Base-by-base conservation (phyloP, 2,888 invertebrate species). In the Diplazon laetatorius region DNA sequence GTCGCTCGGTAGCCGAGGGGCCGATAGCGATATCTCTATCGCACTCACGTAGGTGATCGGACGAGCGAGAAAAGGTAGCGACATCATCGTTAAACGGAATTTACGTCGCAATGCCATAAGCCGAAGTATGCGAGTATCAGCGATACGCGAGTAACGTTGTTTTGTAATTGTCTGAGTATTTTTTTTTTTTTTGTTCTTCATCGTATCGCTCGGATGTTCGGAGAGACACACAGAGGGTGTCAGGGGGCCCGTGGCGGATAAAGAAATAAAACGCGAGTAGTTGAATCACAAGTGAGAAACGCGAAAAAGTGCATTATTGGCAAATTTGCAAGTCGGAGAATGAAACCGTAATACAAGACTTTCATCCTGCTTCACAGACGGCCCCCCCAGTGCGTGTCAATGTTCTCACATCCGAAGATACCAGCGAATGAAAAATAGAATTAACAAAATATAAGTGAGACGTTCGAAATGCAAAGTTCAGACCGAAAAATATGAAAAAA, bases 331-430 rank as follows among this genome's bases (percentile, higher is more conserved):
- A 16, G 74, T 71, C 78, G 74, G 78, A 74, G 60, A 75, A 78
- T 78, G 60, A 62, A 52, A 66, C 78, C 70, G 78, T 78, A 78
- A 78, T 55, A 62, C 66, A 78, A 78, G 74, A 16, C 69, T 52
- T 69, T 48, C 74, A 71, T 78, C 78, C 78, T 74, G 78, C 70
- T 55, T 35, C 70, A 55, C 39, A 30, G 25, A 30, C 30, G 39
- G 6, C n/a, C n/a, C n/a, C n/a, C n/a, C n/a, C n/a, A n/a, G n/a
- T n/a, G n/a, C n/a, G 57, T 48, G 60, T 39, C 78, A 70, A 71
- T 71, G 70, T 70, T 78, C 65, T 74, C 63, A 16, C 5, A 46
- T 14, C n/a, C n/a, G 35, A 5, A 35, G 22, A 10, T 2, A 18
- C 12, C 12, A n/a, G 30, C 20, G n/a, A 2, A 39, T 3, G 39